phyloP scores from a whole-genome alignment of 2,888 invertebrate genomes.

The Tillus elongatus region DNA sequence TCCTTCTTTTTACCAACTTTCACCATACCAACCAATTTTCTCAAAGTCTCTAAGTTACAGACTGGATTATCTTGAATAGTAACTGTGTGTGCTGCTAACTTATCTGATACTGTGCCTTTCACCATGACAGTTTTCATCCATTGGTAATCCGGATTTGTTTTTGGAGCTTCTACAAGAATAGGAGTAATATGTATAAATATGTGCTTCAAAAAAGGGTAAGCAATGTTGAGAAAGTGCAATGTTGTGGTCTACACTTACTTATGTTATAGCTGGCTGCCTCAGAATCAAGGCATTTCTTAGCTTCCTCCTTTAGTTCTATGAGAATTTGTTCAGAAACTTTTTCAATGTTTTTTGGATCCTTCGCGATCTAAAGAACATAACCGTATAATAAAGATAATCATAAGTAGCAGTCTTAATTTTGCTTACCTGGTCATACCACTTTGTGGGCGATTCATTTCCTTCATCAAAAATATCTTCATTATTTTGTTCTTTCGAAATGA shows the following conservation, averaged over 20 bases:
- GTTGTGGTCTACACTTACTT: conserved; percentile 43
- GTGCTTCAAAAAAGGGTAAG: too few relatives aligned
- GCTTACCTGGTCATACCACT: conserved; percentile 57
- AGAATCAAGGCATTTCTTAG: conserved; percentile 55
- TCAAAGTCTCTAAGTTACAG: conserved; percentile 63
- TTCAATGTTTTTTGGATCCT: conserved; percentile 42
- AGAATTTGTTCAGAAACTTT: conserved; percentile 47
- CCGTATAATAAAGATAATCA: background rate
- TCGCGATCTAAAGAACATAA: conserved; percentile 41
- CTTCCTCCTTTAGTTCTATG: conserved; percentile 54
- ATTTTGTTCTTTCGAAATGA: too few relatives aligned
- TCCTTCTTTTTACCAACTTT: conserved; percentile 70
- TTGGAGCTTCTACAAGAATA: conserved; percentile 45
- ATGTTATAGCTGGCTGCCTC: conserved; percentile 55
- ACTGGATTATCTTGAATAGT: conserved; percentile 74
- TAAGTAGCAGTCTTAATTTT: conserved; percentile 1
- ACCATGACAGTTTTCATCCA: conserved; percentile 73
- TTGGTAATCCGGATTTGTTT: conserved; percentile 54
- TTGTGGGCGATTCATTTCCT: too few relatives aligned
- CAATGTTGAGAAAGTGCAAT: background rate
- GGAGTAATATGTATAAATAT: too few relatives aligned
- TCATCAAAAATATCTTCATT: too few relatives aligned
- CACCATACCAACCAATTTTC: conserved; percentile 64
- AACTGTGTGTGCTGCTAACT: conserved; percentile 75
- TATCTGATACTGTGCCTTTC: conserved; percentile 77